Percentiles rank a stretch among this genome's conserved stretches.
phyloP scores from a whole-genome alignment of 2,113 vertebrate species.

The Prionailurus bengalensis region DNA sequence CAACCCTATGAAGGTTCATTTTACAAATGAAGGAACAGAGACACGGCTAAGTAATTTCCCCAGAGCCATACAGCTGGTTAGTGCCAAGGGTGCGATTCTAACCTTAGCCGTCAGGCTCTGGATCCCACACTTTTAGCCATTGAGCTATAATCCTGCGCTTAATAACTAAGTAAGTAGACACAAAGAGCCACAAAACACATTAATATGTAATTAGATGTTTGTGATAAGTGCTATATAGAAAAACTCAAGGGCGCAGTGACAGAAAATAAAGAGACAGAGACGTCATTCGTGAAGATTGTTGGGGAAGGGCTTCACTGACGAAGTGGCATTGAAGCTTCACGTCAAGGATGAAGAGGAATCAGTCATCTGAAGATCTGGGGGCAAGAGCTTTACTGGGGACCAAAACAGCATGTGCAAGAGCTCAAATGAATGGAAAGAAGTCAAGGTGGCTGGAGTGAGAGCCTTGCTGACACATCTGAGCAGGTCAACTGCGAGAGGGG shows the following conservation, averaged over 20 bases:
- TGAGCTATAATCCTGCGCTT: background rate
- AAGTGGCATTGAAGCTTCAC: background rate
- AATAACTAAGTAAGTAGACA: background rate
- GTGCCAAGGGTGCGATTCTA: background rate
- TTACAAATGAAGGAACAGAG: background rate
- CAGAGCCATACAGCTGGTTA: background rate
- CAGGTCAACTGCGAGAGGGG: background rate
- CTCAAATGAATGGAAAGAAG: background rate
- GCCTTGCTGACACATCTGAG: background rate
- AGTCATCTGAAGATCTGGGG: background rate
- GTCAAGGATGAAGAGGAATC: background rate
- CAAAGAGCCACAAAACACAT: background rate
- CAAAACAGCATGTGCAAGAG: background rate
- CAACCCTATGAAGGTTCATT: background rate
- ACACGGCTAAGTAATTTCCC: background rate
- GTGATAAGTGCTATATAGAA: background rate
- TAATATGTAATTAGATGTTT: background rate
- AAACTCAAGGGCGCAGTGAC: background rate
- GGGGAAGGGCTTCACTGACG: background rate
- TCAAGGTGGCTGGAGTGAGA: background rate
- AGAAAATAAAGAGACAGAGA: background rate
- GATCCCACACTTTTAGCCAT: background rate
- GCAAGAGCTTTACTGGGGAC: background rate
- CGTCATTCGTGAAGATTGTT: background rate
- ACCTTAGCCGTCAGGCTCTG: background rate